Percentiles rank a stretch among this genome's conserved stretches.
Conservation (phyloP, 2,797 vertebrate species). For the Melanotaenia nigrans region DNA sequence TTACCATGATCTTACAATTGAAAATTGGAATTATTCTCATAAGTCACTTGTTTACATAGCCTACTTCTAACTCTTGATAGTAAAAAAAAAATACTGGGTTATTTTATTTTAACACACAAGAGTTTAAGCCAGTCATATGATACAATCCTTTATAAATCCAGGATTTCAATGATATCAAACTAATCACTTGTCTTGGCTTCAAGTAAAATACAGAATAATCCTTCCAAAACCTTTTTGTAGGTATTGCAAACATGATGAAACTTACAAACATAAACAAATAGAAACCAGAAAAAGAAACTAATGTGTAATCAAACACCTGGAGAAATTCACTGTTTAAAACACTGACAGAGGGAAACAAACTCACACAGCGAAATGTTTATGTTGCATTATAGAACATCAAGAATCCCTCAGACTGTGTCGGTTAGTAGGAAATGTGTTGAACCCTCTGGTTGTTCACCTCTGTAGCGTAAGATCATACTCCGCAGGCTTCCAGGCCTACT, state of each 20-base stretch:
- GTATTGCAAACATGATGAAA: conserved; percentile 4
- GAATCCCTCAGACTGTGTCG: conserved; percentile 32
- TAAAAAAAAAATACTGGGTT: neutral
- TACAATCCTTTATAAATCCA: neutral
- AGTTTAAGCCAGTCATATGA: neutral
- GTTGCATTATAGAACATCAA: conserved; percentile 28
- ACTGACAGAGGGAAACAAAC: neutral
- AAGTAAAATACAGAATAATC: neutral
- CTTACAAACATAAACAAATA: neutral
- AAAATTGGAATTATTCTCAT: neutral
- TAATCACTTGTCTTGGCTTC: neutral
- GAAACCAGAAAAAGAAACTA: neutral
- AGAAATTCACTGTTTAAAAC: neutral
- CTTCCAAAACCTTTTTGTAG: neutral
- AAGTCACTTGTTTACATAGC: conserved; percentile 1
- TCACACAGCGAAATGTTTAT: conserved; percentile 13
- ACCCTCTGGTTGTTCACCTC: conserved; percentile 44
- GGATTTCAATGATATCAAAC: neutral
- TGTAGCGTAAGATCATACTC: conserved; percentile 38
- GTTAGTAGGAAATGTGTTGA: conserved; percentile 36
- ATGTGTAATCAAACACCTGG: neutral
- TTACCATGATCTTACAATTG: neutral
- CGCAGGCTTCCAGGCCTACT: conserved; percentile 38
- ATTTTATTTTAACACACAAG: neutral
- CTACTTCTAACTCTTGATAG: neutral